Evolutionary conservation across 2,888 invertebrate species (phyloP).

Genomic region (Caenorhabditis virilis): DNA sequence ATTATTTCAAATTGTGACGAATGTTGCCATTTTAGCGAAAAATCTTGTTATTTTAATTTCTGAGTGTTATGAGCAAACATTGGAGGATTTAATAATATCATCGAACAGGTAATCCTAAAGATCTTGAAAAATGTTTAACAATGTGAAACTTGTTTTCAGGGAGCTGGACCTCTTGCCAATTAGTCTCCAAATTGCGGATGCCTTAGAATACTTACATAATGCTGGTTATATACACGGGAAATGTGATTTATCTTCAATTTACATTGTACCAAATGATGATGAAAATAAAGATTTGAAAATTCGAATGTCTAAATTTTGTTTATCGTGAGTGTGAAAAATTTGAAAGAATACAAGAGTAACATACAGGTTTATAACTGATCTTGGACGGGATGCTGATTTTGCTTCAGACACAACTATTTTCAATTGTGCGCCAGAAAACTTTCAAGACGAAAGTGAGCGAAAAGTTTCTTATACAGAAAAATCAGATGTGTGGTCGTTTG

Average conservation of each 20-base stretch:
- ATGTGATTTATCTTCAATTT: slow-evolving; percentile 7
- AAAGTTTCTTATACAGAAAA: slow-evolving; percentile 68
- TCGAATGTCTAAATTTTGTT: slow-evolving; percentile 11
- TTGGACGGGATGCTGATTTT: slow-evolving; percentile 11
- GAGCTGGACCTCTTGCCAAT: slow-evolving; percentile 71
- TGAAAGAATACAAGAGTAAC: background rate
- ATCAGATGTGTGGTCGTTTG: slow-evolving; percentile 90
- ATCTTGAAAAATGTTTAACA: background rate
- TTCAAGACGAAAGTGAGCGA: too few relatives aligned
- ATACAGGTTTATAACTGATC: slow-evolving; percentile 26
- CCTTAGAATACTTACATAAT: slow-evolving; percentile 32
- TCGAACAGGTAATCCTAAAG: too few relatives aligned
- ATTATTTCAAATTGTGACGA: too few relatives aligned
- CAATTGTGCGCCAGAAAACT: slow-evolving; percentile 2
- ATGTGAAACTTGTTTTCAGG: slow-evolving; percentile 1
- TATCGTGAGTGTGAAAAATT: slow-evolving; percentile 12
- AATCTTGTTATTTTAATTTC: too few relatives aligned
- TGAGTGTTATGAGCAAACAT: background rate
- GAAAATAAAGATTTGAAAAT: slow-evolving; percentile 5
- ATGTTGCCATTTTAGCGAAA: too few relatives aligned
- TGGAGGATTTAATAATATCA: background rate
- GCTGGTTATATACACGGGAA: slow-evolving; percentile 29
- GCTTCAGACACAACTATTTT: background rate
- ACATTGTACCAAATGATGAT: background rate
- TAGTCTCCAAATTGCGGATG: slow-evolving; percentile 76